A percentile compares a stretch with the other conserved stretches of the same genome.
phyloP scores from a whole-genome alignment of 2,113 vertebrate species.

The Zosterops hypoxanthus region DNA sequence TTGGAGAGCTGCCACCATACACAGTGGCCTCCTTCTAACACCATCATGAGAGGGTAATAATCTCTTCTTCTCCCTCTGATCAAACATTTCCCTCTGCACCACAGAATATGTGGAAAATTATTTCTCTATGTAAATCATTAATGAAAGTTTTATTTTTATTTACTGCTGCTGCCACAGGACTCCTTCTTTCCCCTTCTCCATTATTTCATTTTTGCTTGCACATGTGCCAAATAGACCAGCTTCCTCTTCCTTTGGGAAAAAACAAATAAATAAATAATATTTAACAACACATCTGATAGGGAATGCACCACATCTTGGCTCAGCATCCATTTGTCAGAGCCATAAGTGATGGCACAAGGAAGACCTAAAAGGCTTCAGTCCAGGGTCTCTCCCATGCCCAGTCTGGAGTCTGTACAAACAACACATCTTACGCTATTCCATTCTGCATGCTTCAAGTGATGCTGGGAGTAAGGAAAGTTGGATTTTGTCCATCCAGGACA shows the following conservation, averaged over 20 bases:
- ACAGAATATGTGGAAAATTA: not conserved
- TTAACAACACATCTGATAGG: not conserved
- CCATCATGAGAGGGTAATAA: not conserved
- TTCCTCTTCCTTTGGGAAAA: not conserved
- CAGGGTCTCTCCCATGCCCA: not conserved
- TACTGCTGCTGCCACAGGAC: not conserved
- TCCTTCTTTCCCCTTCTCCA: not conserved
- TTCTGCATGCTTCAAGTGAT: not conserved
- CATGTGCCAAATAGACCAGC: not conserved
- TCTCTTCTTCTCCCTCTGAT: conserved; percentile 1
- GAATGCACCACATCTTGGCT: not conserved
- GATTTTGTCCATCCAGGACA: not conserved
- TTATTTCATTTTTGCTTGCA: not conserved
- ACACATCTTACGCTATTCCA: not conserved
- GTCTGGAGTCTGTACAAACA: not conserved
- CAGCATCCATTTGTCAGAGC: not conserved
- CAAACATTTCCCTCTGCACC: conserved; percentile 12
- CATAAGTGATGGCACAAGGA: not conserved
- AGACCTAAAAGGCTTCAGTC: not conserved
- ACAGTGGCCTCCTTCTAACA: conserved; percentile 34
- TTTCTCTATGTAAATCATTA: conserved; percentile 41
- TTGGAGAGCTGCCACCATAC: conserved; percentile 45
- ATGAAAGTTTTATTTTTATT: not conserved
- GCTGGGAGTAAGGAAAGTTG: not conserved
- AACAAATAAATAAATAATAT: not conserved